Percentiles rank a stretch among this genome's conserved stretches.
phyloP scores from a whole-genome alignment of 92 coral and sea anemone genomes.

The Virgularia gustaviana region DNA sequence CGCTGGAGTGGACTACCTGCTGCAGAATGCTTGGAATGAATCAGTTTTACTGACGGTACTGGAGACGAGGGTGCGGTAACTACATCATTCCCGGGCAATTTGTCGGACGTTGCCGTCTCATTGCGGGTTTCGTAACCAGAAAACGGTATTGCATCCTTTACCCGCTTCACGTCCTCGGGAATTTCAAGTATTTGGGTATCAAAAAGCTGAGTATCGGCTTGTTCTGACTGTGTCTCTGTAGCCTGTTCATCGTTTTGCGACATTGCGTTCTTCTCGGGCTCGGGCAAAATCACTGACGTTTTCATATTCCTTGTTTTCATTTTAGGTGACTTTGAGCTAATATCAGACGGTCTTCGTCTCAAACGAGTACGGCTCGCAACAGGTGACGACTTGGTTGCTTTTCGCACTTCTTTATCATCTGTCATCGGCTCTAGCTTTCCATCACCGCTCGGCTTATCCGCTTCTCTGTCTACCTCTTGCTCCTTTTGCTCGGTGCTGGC shows the following conservation, averaged over 20 bases:
- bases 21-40: constrained; percentile 60
- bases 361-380: constrained; percentile 31
- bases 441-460: no score
- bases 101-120: constrained; percentile 24
- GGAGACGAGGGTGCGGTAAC: constrained; percentile 82
- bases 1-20: constrained; percentile 76
- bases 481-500: no score
- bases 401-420: no score
- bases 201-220: constrained; percentile 7
- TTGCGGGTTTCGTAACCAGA: neutral
- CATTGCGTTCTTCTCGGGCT: constrained; percentile 4
- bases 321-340: neutral
- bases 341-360: constrained; percentile 8
- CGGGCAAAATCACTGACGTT: neutral
- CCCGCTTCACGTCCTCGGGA: neutral
- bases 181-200: constrained; percentile 22
- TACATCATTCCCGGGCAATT: constrained; percentile 35
- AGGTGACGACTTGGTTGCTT: constrained; percentile 4
- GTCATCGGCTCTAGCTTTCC: no score
- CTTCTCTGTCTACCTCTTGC: no score
- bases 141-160: neutral
- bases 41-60: constrained; percentile 67
- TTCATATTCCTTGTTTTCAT: constrained; percentile 1
- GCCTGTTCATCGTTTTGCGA: neutral
- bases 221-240: constrained; percentile 24